phyloP scores from a whole-genome alignment of 1,140 invertebrate genomes.

The Papilio xuthus region DNA sequence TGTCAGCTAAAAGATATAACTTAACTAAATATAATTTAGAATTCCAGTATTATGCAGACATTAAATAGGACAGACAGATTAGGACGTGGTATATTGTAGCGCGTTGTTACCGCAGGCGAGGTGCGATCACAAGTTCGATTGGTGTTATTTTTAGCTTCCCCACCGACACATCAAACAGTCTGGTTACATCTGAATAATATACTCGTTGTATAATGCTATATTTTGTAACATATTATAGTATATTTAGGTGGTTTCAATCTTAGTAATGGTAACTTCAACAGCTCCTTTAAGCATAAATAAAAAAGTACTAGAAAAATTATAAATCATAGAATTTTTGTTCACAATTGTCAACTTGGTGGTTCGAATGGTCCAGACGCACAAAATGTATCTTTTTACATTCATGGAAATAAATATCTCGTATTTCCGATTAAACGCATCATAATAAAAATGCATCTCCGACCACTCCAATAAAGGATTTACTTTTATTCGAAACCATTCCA shows the following conservation, averaged over 20 bases:
- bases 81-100: neutral
- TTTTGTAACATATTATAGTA: neutral
- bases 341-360: neutral
- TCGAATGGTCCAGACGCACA: neutral
- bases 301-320: no score
- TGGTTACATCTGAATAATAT: neutral
- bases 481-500: neutral
- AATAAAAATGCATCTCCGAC: neutral
- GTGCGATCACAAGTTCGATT: neutral
- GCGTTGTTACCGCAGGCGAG: neutral
- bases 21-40: no score
- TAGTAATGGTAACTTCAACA: no score
- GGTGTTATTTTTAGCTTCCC: neutral
- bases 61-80: neutral
- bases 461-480: constrained; percentile 1
- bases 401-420: neutral
- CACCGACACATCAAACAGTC: neutral
- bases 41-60: no score
- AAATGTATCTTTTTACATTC: neutral
- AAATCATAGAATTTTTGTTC: neutral
- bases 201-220: neutral
- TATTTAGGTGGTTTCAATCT: no score
- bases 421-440: constrained; percentile 4
- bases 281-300: no score
- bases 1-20: no score